Percentiles rank a stretch among this genome's conserved stretches.
These are phyloP conservation scores for Labrus mixtus DNA, from an alignment of 2,113 vertebrate species.

Conservation along the genomic window DNA sequence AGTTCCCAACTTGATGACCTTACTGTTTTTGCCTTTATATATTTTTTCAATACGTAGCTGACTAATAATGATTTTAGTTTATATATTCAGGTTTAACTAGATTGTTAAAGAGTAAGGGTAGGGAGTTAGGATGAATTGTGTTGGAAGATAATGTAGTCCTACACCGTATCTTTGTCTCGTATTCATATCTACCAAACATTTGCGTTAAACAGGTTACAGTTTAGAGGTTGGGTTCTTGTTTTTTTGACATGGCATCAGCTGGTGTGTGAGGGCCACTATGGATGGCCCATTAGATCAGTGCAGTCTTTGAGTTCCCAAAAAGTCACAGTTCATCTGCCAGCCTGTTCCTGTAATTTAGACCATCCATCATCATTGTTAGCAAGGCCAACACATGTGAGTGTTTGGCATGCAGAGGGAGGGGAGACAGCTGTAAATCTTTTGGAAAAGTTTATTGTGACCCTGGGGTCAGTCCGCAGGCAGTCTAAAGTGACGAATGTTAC, in stretches of 20 bases:
- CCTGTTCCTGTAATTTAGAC: constrained; percentile 27
- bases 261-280: not conserved
- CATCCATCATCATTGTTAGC: constrained; percentile 59
- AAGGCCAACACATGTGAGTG: constrained; percentile 41
- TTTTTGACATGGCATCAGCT: not conserved
- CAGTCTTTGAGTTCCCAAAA: constrained; percentile 16
- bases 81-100: too few relatives aligned
- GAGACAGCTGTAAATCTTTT: constrained; percentile 52
- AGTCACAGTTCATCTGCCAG: constrained; percentile 45
- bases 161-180: not conserved
- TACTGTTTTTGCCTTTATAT: too few relatives aligned
- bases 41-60: too few relatives aligned
- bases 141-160: not conserved
- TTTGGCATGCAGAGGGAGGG: constrained; percentile 9
- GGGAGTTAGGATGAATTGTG: too few relatives aligned
- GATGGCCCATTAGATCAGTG: constrained; percentile 21
- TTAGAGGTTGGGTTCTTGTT: not conserved
- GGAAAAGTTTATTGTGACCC: constrained; percentile 60
- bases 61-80: too few relatives aligned
- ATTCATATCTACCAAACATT: too few relatives aligned
- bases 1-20: too few relatives aligned
- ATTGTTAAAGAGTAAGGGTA: too few relatives aligned
- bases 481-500: constrained; percentile 59
- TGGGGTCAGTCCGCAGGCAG: constrained; percentile 40
- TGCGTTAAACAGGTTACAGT: too few relatives aligned